Percentiles rank a stretch among this genome's conserved stretches.
Evolutionary conservation across 2,797 vertebrate genomes (phyloP).

Genomic region (Chiroxiphia lanceolata): DNA sequence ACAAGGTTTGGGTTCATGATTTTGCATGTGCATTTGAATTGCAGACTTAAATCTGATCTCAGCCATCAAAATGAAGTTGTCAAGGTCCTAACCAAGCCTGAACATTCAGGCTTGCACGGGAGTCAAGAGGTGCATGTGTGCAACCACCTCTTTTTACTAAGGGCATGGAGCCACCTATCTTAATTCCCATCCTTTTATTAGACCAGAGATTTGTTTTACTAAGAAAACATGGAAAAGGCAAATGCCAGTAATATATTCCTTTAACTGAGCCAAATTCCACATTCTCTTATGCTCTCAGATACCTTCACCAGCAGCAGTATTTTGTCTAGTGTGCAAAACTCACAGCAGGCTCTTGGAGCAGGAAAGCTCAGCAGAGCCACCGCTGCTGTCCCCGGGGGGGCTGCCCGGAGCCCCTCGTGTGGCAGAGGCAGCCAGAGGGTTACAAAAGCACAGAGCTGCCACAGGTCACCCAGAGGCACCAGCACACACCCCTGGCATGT

Average conservation of each 20-base stretch:
- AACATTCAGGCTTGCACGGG: background rate
- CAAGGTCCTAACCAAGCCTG: background rate
- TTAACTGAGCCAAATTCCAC: constrained; percentile 22
- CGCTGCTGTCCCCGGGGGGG: background rate
- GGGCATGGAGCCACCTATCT: background rate
- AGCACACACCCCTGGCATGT: accelerated
- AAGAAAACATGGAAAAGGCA: constrained; percentile 23
- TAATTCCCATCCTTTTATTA: constrained; percentile 6
- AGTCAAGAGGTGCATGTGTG: background rate
- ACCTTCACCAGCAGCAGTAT: background rate
- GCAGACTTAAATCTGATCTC: background rate
- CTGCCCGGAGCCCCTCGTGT: accelerated
- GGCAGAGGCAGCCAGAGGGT: background rate
- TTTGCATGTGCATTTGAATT: background rate
- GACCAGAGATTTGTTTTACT: background rate
- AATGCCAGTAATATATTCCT: background rate
- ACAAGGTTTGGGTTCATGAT: background rate
- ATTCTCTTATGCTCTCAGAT: background rate
- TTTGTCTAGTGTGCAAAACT: background rate
- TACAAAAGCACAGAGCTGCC: background rate
- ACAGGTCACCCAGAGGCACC: background rate
- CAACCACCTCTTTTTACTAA: background rate
- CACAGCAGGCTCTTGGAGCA: background rate
- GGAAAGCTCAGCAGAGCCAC: background rate
- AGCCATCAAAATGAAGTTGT: background rate